Evolutionary conservation across 2,888 invertebrate genomes (phyloP).

Genomic region (Creontiades dilutus): DNA sequence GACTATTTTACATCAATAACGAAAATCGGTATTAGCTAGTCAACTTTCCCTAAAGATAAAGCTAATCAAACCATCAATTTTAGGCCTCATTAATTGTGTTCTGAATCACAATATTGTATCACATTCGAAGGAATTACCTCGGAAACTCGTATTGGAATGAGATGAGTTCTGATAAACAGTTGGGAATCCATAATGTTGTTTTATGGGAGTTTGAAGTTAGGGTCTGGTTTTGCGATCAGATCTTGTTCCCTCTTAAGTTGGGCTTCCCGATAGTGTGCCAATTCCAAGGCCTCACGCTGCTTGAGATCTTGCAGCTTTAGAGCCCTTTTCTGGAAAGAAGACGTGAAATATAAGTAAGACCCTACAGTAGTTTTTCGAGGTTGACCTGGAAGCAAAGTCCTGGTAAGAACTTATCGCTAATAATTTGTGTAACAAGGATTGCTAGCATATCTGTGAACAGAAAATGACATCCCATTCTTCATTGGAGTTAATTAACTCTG

Average conservation of each 20-base stretch:
- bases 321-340: constrained; percentile 71
- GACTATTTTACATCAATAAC: too few relatives aligned
- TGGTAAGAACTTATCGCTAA: too few relatives aligned
- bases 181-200: not conserved
- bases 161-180: not conserved
- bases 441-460: too few relatives aligned
- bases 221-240: constrained; percentile 69
- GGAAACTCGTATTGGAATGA: not conserved
- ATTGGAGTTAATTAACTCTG: too few relatives aligned
- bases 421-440: too few relatives aligned
- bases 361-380: constrained; percentile 6
- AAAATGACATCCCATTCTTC: too few relatives aligned
- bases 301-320: constrained; percentile 70
- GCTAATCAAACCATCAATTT: too few relatives aligned
- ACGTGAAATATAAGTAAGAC: not conserved
- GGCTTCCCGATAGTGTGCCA: constrained; percentile 72
- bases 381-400: not conserved
- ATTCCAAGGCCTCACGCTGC: constrained; percentile 73
- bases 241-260: constrained; percentile 73
- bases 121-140: not conserved
- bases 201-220: constrained; percentile 63
- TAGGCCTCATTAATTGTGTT: constrained; percentile 17
- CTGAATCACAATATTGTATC: not conserved
- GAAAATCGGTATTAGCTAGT: too few relatives aligned
- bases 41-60: too few relatives aligned